Evolutionary conservation across 2,888 invertebrate genomes (phyloP).

Genomic region (Chelonus formosanus): DNA sequence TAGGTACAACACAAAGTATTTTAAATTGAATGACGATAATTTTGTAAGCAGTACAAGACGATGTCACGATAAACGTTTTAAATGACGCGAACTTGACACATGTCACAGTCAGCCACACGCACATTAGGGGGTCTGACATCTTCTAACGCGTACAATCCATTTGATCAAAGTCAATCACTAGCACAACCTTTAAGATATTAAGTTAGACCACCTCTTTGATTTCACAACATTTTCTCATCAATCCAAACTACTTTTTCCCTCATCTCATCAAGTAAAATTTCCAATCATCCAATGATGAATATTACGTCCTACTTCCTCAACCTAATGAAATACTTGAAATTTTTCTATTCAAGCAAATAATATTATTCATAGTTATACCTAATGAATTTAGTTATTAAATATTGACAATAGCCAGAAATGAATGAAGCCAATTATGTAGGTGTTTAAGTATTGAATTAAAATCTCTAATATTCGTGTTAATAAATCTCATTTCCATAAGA

Average conservation of each 20-base stretch:
- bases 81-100: constrained; percentile 28
- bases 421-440: no score
- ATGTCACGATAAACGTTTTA: constrained; percentile 15
- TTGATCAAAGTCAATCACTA: constrained; percentile 35
- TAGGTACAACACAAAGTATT: background rate
- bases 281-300: no score
- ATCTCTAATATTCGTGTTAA: no score
- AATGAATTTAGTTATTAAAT: no score
- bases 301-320: no score
- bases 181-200: background rate
- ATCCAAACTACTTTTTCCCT: background rate
- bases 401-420: no score
- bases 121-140: constrained; percentile 50
- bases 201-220: constrained; percentile 42
- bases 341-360: no score
- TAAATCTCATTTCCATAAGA: no score
- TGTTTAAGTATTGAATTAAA: no score
- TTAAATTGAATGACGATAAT: constrained; percentile 22
- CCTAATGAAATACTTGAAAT: no score
- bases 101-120: constrained; percentile 31
- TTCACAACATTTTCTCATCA: constrained; percentile 50
- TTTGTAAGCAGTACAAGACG: constrained; percentile 6
- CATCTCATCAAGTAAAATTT: no score
- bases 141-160: constrained; percentile 52
- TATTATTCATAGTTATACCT: no score